Percentiles rank a stretch among this genome's conserved stretches.
These are phyloP conservation scores for Pampus argenteus DNA, from an alignment of 2,797 vertebrate genomes.

Conservation along the genomic window DNA sequence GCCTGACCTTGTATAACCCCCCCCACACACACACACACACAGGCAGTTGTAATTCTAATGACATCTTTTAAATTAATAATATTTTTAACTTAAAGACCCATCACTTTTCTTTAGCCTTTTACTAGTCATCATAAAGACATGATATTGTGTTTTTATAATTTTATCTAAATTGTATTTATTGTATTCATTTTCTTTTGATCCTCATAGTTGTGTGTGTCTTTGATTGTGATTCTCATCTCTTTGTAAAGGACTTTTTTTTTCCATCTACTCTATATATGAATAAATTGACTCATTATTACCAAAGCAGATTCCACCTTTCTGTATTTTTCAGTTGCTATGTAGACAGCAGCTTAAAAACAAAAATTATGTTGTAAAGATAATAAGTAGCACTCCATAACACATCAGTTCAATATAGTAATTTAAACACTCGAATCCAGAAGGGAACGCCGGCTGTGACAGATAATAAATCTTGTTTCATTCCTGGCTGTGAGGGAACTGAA, in stretches of 20 bases:
- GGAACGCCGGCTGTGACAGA: neutral
- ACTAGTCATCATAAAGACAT: no score
- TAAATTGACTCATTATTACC: no score
- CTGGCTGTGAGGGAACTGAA: neutral
- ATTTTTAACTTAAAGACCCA: neutral
- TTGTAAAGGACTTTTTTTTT: no score
- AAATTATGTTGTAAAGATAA: neutral
- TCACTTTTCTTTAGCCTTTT: no score
- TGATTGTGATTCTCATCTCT: no score
- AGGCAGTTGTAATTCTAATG: neutral
- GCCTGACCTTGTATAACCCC: no score
- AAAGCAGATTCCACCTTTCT: neutral
- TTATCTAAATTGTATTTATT: no score
- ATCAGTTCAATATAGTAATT: neutral
- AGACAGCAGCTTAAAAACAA: neutral
- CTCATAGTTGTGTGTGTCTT: no score
- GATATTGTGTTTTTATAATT: no score
- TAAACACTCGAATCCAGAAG: neutral
- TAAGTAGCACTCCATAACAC: neutral
- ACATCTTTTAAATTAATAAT: neutral
- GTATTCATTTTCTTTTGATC: no score
- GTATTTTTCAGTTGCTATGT: neutral
- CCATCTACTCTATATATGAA: no score
- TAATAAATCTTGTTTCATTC: conserved; percentile 11
- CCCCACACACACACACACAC: no score